Evolutionary conservation across 2,888 invertebrate genomes (phyloP), one percentile per base, ranked within the genome.

Genomic region (Clivina fossor): DNA sequence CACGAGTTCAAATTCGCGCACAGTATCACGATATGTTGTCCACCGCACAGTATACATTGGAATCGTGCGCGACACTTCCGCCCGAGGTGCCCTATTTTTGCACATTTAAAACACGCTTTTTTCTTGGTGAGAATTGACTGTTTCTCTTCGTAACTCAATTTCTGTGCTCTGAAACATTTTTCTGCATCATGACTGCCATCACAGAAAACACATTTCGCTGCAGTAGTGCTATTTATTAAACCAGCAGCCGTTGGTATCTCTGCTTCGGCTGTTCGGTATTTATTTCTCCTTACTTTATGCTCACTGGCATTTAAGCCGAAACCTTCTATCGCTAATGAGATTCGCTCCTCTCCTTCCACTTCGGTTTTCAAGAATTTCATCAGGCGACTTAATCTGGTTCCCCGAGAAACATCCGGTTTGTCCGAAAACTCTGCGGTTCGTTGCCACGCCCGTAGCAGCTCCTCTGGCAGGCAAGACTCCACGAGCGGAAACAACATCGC

Each of bases 301-400:
- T 32, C 22, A n/a, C n/a, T n/a, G n/a, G n/a, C n/a, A n/a, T n/a
- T n/a, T n/a, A n/a, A 19, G 24, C 35, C 59, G 46, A 61, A 60
- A 56, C 49, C 60, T 35, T 56, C 58, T 9, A 37, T 13, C 1
- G 61, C 63, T 30, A 62, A 50, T 11, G 48, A 51, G 19, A 65
- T 57, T 9, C 61, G 30, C 30, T 66, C 57, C 47, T 65, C 63
- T 20, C 55, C 59, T 38, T 64, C 64, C n/a, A 65, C 63, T 33
- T 67, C 65, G n/a, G 26, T 35, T 35, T 59, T 59, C 9, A 64
- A 44, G 56, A 66, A 65, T 4, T 19, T 18, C 58, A 65, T 59
- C 20, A 51, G 18, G 3, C 19, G n/a, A 5, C 4, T 51, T n/a
- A 41, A 22, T 20, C 41, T 11, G 19, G 38, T 24, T 16, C 28